Evolutionary conservation across 1,140 invertebrate genomes (phyloP).

Genomic region (Proctacanthus coquilletti): DNA sequence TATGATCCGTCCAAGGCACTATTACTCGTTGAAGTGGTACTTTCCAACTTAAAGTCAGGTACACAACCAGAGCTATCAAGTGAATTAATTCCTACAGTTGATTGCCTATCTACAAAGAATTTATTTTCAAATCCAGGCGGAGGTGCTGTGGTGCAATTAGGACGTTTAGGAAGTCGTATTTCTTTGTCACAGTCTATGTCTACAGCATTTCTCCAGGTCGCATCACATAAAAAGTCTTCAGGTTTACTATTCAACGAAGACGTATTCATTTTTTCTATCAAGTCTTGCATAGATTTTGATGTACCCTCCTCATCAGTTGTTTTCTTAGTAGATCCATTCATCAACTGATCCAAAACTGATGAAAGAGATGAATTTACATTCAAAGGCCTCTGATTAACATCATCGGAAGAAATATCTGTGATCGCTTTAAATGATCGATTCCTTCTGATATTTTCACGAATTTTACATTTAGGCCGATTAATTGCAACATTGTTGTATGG

Average conservation of each 20-base stretch:
- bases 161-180: neutral
- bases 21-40: neutral
- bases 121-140: conserved; percentile 3
- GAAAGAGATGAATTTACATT: neutral
- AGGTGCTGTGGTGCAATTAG: neutral
- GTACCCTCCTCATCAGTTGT: neutral
- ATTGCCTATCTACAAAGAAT: conserved; percentile 3
- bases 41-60: conserved; percentile 4
- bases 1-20: conserved; percentile 3
- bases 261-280: conserved; percentile 3
- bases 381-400: neutral
- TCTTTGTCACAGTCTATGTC: neutral
- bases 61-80: neutral
- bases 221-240: neutral
- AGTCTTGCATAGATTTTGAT: neutral
- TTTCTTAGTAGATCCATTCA: neutral
- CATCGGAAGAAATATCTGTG: neutral
- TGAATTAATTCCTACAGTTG: neutral
- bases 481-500: neutral
- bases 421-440: conserved; percentile 8
- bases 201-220: neutral
- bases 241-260: too few relatives aligned
- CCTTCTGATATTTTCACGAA: conserved; percentile 5
- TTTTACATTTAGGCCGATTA: conserved; percentile 1
- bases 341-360: neutral